These are phyloP conservation scores for Chironomus striatipennis DNA, from an alignment of 1,140 invertebrate species.

Conservation along the genomic window DNA sequence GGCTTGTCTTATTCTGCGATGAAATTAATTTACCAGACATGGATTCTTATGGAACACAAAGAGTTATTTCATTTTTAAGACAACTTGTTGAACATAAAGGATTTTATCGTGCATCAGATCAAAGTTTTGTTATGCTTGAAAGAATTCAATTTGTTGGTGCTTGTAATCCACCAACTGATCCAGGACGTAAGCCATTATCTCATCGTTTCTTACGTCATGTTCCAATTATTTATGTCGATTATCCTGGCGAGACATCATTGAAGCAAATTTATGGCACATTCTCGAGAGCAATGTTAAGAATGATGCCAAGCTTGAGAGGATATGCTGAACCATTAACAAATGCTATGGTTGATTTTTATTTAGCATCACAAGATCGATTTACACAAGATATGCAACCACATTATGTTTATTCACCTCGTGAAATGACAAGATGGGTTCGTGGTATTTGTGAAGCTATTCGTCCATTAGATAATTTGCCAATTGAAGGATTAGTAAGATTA, in stretches of 20 bases:
- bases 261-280: slow-evolving; percentile 99
- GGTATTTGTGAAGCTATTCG: slow-evolving; percentile 98
- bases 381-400: slow-evolving; percentile 99
- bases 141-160: slow-evolving; percentile 99
- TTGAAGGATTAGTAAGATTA: slow-evolving; percentile 90
- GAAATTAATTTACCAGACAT: slow-evolving; percentile 99
- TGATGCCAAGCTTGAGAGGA: slow-evolving; percentile 80
- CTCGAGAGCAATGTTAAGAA: slow-evolving; percentile 90
- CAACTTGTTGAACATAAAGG: slow-evolving; percentile 94
- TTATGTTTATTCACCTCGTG: slow-evolving; percentile 98
- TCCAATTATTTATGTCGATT: slow-evolving; percentile 98
- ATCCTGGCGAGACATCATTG: slow-evolving; percentile 94
- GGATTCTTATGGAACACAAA: slow-evolving; percentile 96
- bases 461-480: slow-evolving; percentile 80
- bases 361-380: slow-evolving; percentile 93
- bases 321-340: slow-evolving; percentile 95
- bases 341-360: slow-evolving; percentile 98
- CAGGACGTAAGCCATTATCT: slow-evolving; percentile 93
- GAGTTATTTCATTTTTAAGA: slow-evolving; percentile 96
- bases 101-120: slow-evolving; percentile 86
- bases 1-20: slow-evolving; percentile 99
- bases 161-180: slow-evolving; percentile 99
- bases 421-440: slow-evolving; percentile 98
- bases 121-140: slow-evolving; percentile 94
- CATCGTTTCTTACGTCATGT: slow-evolving; percentile 91